These are phyloP conservation scores for Drosophila dives DNA, from an alignment of 2,888 invertebrate species.

Conservation along the genomic window DNA sequence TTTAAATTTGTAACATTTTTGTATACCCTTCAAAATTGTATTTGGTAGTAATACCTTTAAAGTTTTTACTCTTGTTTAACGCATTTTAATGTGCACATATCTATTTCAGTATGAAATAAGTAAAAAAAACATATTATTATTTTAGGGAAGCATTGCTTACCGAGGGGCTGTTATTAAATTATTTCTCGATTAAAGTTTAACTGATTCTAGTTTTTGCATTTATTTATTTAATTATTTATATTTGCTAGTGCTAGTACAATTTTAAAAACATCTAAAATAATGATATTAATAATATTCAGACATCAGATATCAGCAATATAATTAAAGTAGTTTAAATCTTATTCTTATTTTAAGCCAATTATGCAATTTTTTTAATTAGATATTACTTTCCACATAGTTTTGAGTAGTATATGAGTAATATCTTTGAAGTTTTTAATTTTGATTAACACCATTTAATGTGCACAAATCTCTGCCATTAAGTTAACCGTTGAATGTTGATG, in stretches of 20 bases:
- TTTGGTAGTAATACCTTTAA: too few species aligned
- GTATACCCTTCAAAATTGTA: too few species aligned
- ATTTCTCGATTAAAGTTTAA: neutral
- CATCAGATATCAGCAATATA: neutral
- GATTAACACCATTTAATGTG: neutral
- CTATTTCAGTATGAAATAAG: neutral
- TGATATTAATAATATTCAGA: neutral
- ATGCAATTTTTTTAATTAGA: neutral
- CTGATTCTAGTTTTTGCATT: too few species aligned
- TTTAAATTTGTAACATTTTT: too few species aligned
- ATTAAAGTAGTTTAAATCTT: too few species aligned
- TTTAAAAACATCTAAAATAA: neutral
- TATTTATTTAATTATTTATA: too few species aligned
- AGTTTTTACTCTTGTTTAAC: too few species aligned
- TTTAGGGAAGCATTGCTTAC: neutral
- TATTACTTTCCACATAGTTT: neutral
- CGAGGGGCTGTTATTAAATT: neutral
- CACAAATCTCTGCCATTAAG: neutral
- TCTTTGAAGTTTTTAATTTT: neutral
- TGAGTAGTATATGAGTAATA: neutral
- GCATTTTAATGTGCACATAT: too few species aligned
- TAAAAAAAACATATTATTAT: neutral
- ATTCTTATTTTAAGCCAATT: neutral
- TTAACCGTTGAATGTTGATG: slow-evolving; percentile 25
- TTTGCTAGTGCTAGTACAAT: neutral